phyloP scores from a whole-genome alignment of 2,888 invertebrate genomes.

The Aricia artaxerxes region DNA sequence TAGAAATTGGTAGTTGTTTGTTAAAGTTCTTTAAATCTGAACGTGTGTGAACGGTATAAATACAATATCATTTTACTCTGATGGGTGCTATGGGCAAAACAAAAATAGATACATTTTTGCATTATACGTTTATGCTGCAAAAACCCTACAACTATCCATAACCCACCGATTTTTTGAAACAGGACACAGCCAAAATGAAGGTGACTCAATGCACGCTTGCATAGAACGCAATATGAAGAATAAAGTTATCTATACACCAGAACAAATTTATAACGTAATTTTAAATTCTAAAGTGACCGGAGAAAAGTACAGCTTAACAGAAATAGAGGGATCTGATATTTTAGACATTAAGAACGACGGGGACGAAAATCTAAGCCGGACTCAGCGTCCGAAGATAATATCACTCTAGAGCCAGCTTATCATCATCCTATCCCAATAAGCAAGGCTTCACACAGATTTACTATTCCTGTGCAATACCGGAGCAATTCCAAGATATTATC shows the following conservation, averaged over 20 bases:
- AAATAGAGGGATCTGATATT: constrained; percentile 31
- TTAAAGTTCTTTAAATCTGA: constrained; percentile 36
- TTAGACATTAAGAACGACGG: constrained; percentile 35
- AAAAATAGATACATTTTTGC: constrained; percentile 36
- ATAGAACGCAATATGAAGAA: constrained; percentile 31
- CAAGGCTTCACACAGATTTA: constrained; percentile 35
- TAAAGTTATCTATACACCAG: constrained; percentile 36
- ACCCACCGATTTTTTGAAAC: constrained; percentile 38
- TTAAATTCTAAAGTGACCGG: constrained; percentile 34
- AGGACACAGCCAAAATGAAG: constrained; percentile 38
- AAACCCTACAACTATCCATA: constrained; percentile 31
- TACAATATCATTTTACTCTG: constrained; percentile 35
- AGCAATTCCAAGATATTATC: constrained; percentile 32
- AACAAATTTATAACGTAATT: constrained; percentile 20
- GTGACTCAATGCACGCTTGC: constrained; percentile 39
- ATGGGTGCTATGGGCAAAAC: constrained; percentile 36
- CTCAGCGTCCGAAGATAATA: constrained; percentile 30
- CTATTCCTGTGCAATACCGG: constrained; percentile 34
- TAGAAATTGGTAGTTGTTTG: constrained; percentile 41
- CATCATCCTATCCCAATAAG: constrained; percentile 35
- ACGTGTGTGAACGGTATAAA: constrained; percentile 24
- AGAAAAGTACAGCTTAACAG: constrained; percentile 29
- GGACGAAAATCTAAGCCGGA: constrained; percentile 36
- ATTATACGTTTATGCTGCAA: constrained; percentile 34
- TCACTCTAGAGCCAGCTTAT: constrained; percentile 34